A percentile compares a stretch with the other conserved stretches of the same genome.
phyloP scores from a whole-genome alignment of 35 echinoderm and acorn worm genomes.

The Ptychodera flava region DNA sequence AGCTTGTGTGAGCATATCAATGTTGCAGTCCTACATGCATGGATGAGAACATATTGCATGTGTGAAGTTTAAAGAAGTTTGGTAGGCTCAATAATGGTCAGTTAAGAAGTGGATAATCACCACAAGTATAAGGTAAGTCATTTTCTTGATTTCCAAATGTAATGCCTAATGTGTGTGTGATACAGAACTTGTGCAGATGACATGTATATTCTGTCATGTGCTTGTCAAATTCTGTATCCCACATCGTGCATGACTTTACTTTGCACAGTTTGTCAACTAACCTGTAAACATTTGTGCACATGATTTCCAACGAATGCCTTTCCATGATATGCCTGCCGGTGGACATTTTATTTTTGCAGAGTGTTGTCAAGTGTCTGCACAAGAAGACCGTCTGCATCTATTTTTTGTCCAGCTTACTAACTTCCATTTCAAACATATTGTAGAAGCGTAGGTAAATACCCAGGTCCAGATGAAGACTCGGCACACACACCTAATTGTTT shows the following conservation, averaged over 20 bases:
- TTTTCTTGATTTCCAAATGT: too few relatives aligned
- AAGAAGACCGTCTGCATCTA: background rate
- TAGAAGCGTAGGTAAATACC: too few relatives aligned
- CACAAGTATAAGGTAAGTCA: too few relatives aligned
- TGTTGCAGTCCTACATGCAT: too few relatives aligned
- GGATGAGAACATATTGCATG: too few relatives aligned
- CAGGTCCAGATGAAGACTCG: too few relatives aligned
- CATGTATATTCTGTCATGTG: background rate
- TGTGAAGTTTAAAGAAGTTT: too few relatives aligned
- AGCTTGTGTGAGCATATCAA: too few relatives aligned
- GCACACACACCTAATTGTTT: too few relatives aligned
- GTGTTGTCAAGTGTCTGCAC: background rate
- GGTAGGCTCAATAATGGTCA: too few relatives aligned
- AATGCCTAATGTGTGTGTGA: too few relatives aligned
- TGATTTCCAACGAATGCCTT: slow-evolving; percentile 64
- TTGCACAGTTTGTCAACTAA: background rate
- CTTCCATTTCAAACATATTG: background rate
- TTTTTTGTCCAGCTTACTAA: background rate
- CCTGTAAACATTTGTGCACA: slow-evolving; percentile 56
- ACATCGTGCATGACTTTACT: background rate
- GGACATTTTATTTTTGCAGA: slow-evolving; percentile 7
- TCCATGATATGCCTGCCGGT: slow-evolving; percentile 48
- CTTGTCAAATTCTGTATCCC: background rate
- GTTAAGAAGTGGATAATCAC: too few relatives aligned
- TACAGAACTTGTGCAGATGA: background rate